Evolutionary conservation across 1,140 invertebrate genomes (phyloP).

Genomic region (Rhizoglyphus robini): DNA sequence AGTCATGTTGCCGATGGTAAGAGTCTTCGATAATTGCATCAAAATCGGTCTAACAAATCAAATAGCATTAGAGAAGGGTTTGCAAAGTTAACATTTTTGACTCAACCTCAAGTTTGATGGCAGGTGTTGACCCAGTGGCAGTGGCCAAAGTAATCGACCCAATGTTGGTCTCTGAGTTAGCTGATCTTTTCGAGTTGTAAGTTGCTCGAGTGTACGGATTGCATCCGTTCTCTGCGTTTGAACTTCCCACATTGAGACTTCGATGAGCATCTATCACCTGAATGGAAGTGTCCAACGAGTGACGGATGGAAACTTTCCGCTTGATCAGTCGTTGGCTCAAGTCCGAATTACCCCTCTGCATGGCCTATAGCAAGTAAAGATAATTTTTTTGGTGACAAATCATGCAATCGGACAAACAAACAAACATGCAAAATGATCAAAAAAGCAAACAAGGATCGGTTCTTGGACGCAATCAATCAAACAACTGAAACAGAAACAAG

Average conservation of each 20-base stretch:
- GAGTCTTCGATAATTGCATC: slow-evolving; percentile 18
- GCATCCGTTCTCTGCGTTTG: neutral
- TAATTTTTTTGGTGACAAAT: slow-evolving; percentile 26
- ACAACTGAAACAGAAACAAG: neutral
- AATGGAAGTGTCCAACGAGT: slow-evolving; percentile 28
- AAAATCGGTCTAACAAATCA: neutral
- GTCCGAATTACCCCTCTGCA: slow-evolving; percentile 61
- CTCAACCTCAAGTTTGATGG: slow-evolving; percentile 8
- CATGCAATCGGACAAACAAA: neutral
- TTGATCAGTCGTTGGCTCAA: slow-evolving; percentile 56
- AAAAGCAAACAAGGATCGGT: neutral
- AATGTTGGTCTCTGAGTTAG: neutral
- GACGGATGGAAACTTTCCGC: slow-evolving; percentile 66
- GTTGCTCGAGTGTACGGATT: neutral
- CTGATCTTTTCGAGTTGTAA: slow-evolving; percentile 11
- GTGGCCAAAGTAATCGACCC: neutral
- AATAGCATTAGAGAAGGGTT: neutral
- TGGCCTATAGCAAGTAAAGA: slow-evolving; percentile 40
- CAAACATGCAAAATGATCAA: neutral
- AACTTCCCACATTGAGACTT: neutral
- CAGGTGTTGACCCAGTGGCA: slow-evolving; percentile 13
- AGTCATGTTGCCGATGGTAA: slow-evolving; percentile 18
- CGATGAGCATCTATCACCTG: neutral
- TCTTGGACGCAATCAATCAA: slow-evolving; percentile 11
- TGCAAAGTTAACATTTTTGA: neutral